phyloP scores from a whole-genome alignment of 1,140 invertebrate species.

The Cydia fagiglandana region DNA sequence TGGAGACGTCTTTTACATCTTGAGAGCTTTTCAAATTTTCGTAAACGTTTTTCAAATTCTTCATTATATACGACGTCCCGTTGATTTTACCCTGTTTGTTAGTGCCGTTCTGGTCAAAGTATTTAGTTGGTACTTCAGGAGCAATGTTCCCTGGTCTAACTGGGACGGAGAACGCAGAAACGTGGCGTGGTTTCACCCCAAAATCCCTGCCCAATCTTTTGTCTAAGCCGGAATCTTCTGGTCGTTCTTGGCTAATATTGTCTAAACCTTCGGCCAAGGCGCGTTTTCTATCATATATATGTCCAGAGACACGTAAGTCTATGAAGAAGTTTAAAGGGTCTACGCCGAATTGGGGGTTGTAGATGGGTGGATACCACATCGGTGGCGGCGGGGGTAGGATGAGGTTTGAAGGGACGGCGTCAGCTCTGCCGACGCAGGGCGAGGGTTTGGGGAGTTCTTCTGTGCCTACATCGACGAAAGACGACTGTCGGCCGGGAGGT shows the following conservation, averaged over 20 bases:
- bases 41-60: constrained; percentile 69
- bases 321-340: constrained; percentile 91
- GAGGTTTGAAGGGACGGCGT: constrained; percentile 73
- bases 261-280: constrained; percentile 70
- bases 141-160: constrained; percentile 48
- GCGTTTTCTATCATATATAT: constrained; percentile 88
- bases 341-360: constrained; percentile 86
- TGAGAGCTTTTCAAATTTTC: constrained; percentile 55
- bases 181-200: constrained; percentile 78
- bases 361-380: constrained; percentile 86
- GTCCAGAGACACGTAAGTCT: constrained; percentile 88
- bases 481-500: constrained; percentile 64
- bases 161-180: constrained; percentile 84
- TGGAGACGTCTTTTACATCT: constrained; percentile 49
- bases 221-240: constrained; percentile 58
- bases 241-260: constrained; percentile 51
- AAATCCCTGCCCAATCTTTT: constrained; percentile 66
- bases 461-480: constrained; percentile 68
- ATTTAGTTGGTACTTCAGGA: constrained; percentile 53
- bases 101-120: constrained; percentile 53
- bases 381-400: constrained; percentile 83
- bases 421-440: constrained; percentile 61
- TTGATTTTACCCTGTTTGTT: constrained; percentile 49
- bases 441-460: constrained; percentile 71
- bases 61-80: constrained; percentile 71